These are phyloP conservation scores for Peromyscus melanophrys DNA, from an alignment of 2,797 vertebrate genomes.

Conservation along the genomic window DNA sequence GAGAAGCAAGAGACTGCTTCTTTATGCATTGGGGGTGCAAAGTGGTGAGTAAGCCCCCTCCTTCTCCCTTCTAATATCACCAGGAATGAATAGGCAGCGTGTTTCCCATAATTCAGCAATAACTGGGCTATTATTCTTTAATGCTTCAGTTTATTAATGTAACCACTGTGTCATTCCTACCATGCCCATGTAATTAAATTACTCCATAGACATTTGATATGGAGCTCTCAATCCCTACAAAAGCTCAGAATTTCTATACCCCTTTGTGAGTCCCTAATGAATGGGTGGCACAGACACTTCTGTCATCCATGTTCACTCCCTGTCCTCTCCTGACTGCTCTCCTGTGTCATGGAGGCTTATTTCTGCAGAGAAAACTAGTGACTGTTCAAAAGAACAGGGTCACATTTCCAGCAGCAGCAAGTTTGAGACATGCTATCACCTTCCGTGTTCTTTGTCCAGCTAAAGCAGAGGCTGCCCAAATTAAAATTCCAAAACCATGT, in stretches of 20 bases:
- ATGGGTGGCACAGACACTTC: conserved; percentile 82
- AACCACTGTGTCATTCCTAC: conserved; percentile 85
- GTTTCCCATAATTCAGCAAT: conserved; percentile 86
- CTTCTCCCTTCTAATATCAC: conserved; percentile 78
- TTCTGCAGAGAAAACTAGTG: conserved; percentile 64
- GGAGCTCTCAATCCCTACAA: conserved; percentile 76
- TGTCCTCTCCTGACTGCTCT: conserved; percentile 79
- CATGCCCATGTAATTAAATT: conserved; percentile 85
- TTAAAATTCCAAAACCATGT: conserved; percentile 71
- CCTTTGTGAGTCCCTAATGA: conserved; percentile 84
- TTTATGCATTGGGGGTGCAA: conserved; percentile 73
- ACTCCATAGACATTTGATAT: conserved; percentile 83
- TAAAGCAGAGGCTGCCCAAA: conserved; percentile 61
- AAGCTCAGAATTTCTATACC: conserved; percentile 83
- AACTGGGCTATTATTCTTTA: conserved; percentile 87
- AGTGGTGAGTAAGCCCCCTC: conserved; percentile 72
- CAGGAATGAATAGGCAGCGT: conserved; percentile 83
- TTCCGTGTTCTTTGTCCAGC: conserved; percentile 74
- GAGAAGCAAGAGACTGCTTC: conserved; percentile 78
- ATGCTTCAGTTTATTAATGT: conserved; percentile 86
- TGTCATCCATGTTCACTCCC: conserved; percentile 77
- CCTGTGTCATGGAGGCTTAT: conserved; percentile 63
- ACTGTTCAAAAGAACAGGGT: conserved; percentile 63
- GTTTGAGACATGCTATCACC: conserved; percentile 62
- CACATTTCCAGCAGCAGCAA: conserved; percentile 73